These are phyloP conservation scores for Daubentonia madagascariensis DNA, from an alignment of 2,113 vertebrate genomes.

Conservation along the genomic window DNA sequence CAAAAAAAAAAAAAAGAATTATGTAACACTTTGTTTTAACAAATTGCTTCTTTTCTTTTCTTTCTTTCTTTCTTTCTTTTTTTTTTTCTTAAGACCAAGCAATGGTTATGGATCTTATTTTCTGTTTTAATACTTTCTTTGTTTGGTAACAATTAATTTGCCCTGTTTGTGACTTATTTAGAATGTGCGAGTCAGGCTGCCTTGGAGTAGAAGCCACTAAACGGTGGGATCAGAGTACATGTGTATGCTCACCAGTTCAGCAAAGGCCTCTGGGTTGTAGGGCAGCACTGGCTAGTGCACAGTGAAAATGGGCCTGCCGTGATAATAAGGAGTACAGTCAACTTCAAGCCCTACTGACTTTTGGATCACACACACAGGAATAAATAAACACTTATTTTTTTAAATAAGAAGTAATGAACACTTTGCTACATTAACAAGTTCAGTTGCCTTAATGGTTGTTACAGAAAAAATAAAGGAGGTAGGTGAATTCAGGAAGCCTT, in stretches of 20 bases:
- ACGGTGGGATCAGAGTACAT: neutral
- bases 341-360: neutral
- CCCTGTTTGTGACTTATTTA: neutral
- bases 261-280: neutral
- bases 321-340: neutral
- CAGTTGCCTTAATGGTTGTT: neutral
- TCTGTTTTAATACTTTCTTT: neutral
- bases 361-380: neutral
- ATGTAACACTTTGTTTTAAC: neutral
- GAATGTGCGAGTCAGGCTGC: neutral
- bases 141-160: neutral
- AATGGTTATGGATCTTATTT: neutral
- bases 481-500: neutral
- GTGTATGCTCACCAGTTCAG: neutral
- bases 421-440: neutral
- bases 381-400: neutral
- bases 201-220: neutral
- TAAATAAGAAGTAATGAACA: conserved; percentile 22
- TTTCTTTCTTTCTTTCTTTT: too few relatives aligned
- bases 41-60: neutral
- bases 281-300: neutral
- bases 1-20: too few relatives aligned
- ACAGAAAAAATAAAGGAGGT: neutral
- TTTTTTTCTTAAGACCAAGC: too few relatives aligned
- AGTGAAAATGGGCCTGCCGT: neutral